phyloP scores from a whole-genome alignment of 2,888 invertebrate genomes.

The Scaptodrosophila latifasciaeformis region DNA sequence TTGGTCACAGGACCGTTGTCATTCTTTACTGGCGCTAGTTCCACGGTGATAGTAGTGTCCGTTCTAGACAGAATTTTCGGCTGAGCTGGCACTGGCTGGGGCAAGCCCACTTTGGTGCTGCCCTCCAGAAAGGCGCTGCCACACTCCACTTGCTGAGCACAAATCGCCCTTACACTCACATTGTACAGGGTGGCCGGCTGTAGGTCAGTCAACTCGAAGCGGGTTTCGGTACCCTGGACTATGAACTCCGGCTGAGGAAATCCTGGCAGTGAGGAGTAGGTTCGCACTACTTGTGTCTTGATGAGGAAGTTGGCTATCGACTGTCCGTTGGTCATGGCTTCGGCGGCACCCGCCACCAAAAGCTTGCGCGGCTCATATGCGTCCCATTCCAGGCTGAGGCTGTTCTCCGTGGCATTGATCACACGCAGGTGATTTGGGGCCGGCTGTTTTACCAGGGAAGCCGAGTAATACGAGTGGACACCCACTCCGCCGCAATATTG shows the following conservation, averaged over 20 bases:
- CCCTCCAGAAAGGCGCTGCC: slow-evolving; percentile 77
- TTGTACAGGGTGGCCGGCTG: slow-evolving; percentile 86
- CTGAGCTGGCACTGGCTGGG: slow-evolving; percentile 82
- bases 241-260: slow-evolving; percentile 77
- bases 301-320: slow-evolving; percentile 78
- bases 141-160: slow-evolving; percentile 77
- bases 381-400: slow-evolving; percentile 79
- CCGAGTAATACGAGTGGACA: slow-evolving; percentile 81
- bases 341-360: slow-evolving; percentile 39
- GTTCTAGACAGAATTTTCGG: slow-evolving; percentile 80
- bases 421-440: slow-evolving; percentile 80
- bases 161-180: slow-evolving; percentile 82
- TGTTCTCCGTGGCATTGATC: slow-evolving; percentile 79
- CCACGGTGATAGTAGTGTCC: slow-evolving; percentile 80
- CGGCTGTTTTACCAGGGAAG: slow-evolving; percentile 41
- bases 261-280: slow-evolving; percentile 77
- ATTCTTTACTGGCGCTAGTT: slow-evolving; percentile 82
- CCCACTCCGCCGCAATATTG: slow-evolving; percentile 82
- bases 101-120: slow-evolving; percentile 84
- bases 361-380: slow-evolving; percentile 76
- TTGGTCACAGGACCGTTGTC: slow-evolving; percentile 86
- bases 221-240: slow-evolving; percentile 78
- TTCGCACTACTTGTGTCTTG: slow-evolving; percentile 77
- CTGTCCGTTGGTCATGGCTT: slow-evolving; percentile 32
- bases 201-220: slow-evolving; percentile 79